phyloP scores from a whole-genome alignment of 35 echinoderm and acorn worm genomes.

The Apostichopus parvimensis region DNA sequence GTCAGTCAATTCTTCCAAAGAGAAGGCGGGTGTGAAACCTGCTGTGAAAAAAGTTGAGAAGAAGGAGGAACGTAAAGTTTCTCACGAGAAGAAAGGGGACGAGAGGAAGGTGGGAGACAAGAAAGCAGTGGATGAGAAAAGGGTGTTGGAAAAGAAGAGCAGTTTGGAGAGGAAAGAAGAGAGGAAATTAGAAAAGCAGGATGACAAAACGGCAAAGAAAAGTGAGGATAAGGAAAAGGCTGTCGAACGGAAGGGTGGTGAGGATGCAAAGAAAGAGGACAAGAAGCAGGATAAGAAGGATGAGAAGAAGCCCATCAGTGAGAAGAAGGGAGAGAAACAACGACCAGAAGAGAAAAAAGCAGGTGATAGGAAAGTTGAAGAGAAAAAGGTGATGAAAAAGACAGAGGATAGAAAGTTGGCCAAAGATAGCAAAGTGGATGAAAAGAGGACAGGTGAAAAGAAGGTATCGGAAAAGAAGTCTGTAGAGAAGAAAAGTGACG shows the following conservation, averaged over 20 bases:
- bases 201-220: constrained; percentile 43
- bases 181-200: constrained; percentile 46
- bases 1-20: background rate
- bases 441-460: constrained; percentile 45
- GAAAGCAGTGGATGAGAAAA: constrained; percentile 46
- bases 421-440: constrained; percentile 58
- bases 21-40: constrained; percentile 50
- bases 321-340: constrained; percentile 51
- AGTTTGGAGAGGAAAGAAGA: constrained; percentile 38
- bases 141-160: constrained; percentile 48
- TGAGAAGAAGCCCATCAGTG: constrained; percentile 50
- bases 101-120: constrained; percentile 17
- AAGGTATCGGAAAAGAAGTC: constrained; percentile 30
- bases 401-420: constrained; percentile 43
- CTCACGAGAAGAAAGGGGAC: constrained; percentile 41
- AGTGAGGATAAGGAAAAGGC: constrained; percentile 62
- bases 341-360: constrained; percentile 1
- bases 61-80: constrained; percentile 48
- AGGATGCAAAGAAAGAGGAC: constrained; percentile 54
- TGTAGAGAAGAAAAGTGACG: background rate
- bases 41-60: constrained; percentile 58
- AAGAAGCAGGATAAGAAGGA: constrained; percentile 62
- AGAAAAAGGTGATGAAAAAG: constrained; percentile 52
- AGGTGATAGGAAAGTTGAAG: constrained; percentile 13
- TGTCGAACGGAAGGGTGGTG: constrained; percentile 44